Base-by-base conservation (phyloP, 2,797 vertebrate species). In the Oryzias sinensis region DNA sequence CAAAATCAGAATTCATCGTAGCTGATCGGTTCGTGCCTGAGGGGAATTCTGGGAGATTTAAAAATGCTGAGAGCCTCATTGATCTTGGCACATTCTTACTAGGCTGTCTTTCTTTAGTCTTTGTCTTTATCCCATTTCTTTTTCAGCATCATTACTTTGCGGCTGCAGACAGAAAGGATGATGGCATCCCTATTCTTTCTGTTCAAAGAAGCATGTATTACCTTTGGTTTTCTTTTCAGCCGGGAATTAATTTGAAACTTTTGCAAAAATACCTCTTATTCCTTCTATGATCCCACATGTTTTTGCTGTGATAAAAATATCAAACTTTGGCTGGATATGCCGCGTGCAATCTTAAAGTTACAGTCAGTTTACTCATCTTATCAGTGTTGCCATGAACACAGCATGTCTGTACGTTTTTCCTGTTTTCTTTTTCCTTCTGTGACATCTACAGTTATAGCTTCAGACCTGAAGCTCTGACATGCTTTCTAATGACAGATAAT, bases 401-500 rank as follows among this genome's bases (percentile, higher is more conserved):
- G 59, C 56, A 52, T 77, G 53, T 46, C 78, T 66, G 74, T 72
- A 47, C 55, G 56, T 37, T 37, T 11, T 37, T 37, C 11, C 0
- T 37, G 29, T 11, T 33, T 37, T 37, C 8, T 37, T 37, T 37
- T 37, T 37, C 2, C 2, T 37, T 37, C 33, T 66, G 64, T 45
- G 71, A 45, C 70, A 70, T 85, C 80, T 78, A 74, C 79, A 79
- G 79, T 88, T 82, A 88, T 70, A 80, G 49, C 70, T 54, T 64
- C 65, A 83, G 82, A 92, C 92, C 90, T 67, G 52, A 16, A 91
- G 91, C 90, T 89, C 87, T 88, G 91, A 93, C 94, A 94, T 94
- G 94, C 93, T 96, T 93, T 82, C 79, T 95, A 94, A 96, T 96
- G 94, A 95, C 90, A 87, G 90, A 90, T 96, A 96, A 96, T 97